Conservation (phyloP, 2,113 vertebrate genomes). For the Myiopsitta monachus region DNA sequence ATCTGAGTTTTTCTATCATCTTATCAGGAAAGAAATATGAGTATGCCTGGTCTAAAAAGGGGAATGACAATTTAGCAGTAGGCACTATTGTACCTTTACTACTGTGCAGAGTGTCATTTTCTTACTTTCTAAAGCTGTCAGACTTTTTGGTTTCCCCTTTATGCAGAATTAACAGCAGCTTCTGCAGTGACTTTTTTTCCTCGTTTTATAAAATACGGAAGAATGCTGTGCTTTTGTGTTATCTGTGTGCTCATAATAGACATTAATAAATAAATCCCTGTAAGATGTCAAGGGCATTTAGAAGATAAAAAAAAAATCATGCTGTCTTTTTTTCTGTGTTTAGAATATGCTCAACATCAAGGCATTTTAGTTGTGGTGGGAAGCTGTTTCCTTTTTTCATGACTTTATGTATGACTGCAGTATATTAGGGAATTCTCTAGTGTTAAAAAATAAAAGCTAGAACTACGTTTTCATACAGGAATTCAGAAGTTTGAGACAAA, state of each 20-base stretch:
- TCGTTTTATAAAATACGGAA: background rate
- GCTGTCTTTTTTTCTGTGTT: background rate
- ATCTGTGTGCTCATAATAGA: background rate
- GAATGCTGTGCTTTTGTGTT: background rate
- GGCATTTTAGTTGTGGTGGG: background rate
- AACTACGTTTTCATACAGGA: background rate
- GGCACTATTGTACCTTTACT: rapidly evolving
- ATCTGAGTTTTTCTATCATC: background rate
- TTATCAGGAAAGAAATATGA: background rate
- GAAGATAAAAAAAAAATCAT: background rate
- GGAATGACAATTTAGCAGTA: background rate
- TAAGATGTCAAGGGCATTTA: background rate
- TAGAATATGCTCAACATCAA: background rate
- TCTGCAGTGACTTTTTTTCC: background rate
- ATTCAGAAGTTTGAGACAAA: background rate
- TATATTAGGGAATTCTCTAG: background rate
- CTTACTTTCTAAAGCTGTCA: background rate
- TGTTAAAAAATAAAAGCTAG: background rate
- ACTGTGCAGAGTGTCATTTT: rapidly evolving
- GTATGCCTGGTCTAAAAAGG: background rate
- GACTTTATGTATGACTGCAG: background rate
- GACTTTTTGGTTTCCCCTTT: background rate
- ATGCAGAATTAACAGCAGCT: background rate
- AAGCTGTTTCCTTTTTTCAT: background rate
- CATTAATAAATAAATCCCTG: constrained; percentile 35